These are phyloP conservation scores for Anodontia alba DNA, from an alignment of 2,888 invertebrate species.

Conservation along the genomic window DNA sequence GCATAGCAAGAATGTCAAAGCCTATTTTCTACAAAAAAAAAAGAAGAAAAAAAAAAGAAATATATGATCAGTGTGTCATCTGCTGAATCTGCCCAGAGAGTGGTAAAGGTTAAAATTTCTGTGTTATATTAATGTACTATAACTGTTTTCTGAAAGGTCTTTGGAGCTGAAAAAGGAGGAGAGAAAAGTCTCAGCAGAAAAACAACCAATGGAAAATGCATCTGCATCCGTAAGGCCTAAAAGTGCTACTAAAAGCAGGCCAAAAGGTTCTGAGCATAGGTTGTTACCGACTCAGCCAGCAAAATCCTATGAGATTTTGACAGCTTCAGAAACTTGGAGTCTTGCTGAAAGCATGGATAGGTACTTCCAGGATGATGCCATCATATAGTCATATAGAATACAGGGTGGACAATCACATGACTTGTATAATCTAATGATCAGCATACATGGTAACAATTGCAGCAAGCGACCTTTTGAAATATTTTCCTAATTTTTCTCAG, in stretches of 20 bases:
- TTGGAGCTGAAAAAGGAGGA: not conserved
- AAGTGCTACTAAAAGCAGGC: not conserved
- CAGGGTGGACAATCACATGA: no score
- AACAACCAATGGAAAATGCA: not conserved
- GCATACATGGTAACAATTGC: not conserved
- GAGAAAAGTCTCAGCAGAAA: not conserved
- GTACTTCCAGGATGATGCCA: constrained; percentile 34
- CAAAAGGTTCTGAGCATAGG: not conserved
- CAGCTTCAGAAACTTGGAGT: constrained; percentile 60
- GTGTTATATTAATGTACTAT: no score
- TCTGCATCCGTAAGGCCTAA: not conserved
- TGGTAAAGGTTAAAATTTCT: no score
- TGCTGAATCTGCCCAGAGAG: no score
- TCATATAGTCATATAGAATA: constrained; percentile 6
- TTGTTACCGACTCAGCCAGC: constrained; percentile 28
- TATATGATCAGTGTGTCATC: no score
- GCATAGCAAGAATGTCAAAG: no score
- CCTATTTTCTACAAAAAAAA: no score
- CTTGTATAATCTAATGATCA: no score
- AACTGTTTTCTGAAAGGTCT: not conserved
- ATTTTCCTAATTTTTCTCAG: no score
- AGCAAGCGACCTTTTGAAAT: no score
- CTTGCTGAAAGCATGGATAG: constrained; percentile 63
- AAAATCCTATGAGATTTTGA: constrained; percentile 56
- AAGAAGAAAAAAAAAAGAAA: no score